Evolutionary conservation across 2,797 vertebrate species (phyloP).

Genomic region (Sus cebifrons): DNA sequence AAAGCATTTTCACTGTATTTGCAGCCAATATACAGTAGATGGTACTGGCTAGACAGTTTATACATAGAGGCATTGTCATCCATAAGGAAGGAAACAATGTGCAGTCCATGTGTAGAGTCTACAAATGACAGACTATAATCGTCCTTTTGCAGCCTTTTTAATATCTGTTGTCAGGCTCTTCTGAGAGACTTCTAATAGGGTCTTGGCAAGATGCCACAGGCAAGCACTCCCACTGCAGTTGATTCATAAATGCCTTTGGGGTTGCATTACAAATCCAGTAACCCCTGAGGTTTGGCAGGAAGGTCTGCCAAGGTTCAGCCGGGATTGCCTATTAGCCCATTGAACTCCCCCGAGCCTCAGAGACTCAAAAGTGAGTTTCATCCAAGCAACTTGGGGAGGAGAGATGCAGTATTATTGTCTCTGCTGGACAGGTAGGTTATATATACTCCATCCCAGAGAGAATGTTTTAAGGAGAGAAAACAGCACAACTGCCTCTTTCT

Average conservation of each 20-base stretch:
- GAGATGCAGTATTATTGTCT: constrained; percentile 7
- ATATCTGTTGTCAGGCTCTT: constrained; percentile 84
- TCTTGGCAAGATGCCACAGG: constrained; percentile 77
- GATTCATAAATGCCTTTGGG: constrained; percentile 83
- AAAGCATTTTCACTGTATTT: constrained; percentile 42
- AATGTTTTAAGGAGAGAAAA: constrained; percentile 10
- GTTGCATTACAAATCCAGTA: constrained; percentile 82
- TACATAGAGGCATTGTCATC: constrained; percentile 77
- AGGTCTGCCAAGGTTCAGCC: constrained; percentile 83
- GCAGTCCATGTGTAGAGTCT: constrained; percentile 77
- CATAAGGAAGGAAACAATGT: constrained; percentile 80
- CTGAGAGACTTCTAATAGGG: constrained; percentile 81
- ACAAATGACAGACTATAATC: constrained; percentile 82
- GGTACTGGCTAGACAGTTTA: constrained; percentile 74
- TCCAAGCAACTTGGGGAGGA: constrained; percentile 35
- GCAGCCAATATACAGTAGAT: constrained; percentile 37
- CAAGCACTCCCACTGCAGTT: constrained; percentile 76
- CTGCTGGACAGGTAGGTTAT: constrained; percentile 38
- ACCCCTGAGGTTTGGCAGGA: constrained; percentile 81
- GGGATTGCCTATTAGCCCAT: constrained; percentile 81
- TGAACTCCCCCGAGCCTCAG: constrained; percentile 72
- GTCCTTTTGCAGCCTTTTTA: constrained; percentile 82
- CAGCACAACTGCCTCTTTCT: background rate
- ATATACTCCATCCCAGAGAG: background rate
- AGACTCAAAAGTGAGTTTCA: constrained; percentile 70